Evolutionary conservation across 1,140 invertebrate genomes (phyloP).

Genomic region (Neodiprion lecontei): DNA sequence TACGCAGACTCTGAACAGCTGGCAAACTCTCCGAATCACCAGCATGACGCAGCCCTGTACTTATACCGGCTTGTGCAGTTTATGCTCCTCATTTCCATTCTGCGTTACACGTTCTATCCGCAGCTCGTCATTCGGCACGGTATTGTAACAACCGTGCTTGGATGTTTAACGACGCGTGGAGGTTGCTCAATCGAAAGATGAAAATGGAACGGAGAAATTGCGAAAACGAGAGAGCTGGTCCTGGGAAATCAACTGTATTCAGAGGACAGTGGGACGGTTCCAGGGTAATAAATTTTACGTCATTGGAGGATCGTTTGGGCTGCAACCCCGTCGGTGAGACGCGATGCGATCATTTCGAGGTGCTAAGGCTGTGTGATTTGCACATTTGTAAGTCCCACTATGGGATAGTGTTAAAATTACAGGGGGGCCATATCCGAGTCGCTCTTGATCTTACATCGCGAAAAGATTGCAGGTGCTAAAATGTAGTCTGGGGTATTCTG

Average conservation of each 20-base stretch:
- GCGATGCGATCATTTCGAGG: conserved; percentile 13
- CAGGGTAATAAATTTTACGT: background rate
- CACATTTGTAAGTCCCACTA: conserved; percentile 54
- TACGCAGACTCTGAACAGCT: background rate
- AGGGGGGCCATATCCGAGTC: conserved; percentile 22
- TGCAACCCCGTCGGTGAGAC: background rate
- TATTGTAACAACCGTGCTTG: no score
- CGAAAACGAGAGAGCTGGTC: no score
- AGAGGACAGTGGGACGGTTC: background rate
- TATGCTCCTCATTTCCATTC: conserved; percentile 12
- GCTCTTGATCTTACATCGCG: conserved; percentile 25
- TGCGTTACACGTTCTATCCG: background rate
- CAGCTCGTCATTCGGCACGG: no score
- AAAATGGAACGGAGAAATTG: no score
- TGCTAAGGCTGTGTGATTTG: conserved; percentile 44
- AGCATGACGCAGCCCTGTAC: conserved; percentile 8
- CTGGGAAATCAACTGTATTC: background rate
- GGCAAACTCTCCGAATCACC: no score
- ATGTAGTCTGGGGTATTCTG: conserved; percentile 23
- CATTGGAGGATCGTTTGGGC: background rate
- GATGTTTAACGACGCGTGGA: no score
- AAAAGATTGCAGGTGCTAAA: conserved; percentile 46
- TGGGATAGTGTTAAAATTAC: conserved; percentile 59
- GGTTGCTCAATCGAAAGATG: no score
- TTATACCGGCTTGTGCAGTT: conserved; percentile 3